phyloP scores from a whole-genome alignment of 2,797 vertebrate species.

The Varecia variegata region DNA sequence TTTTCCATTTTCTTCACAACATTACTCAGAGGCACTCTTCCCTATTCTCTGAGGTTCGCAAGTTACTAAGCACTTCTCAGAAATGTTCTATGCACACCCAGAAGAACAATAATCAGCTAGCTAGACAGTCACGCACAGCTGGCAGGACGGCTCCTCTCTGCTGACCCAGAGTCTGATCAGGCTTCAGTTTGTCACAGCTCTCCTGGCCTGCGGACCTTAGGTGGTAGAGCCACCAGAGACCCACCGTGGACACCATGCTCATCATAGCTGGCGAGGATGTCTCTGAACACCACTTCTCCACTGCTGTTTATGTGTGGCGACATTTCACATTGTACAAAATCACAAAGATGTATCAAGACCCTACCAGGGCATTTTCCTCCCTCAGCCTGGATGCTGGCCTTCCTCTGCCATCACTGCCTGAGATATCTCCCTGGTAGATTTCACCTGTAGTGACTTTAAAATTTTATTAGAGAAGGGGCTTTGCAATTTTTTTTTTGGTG shows the following conservation, averaged over 20 bases:
- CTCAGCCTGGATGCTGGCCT: no score
- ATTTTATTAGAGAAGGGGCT: not conserved
- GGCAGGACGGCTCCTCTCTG: not conserved
- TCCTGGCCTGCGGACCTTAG: not conserved
- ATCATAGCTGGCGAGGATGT: not conserved
- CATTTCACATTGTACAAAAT: not conserved
- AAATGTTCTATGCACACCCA: not conserved
- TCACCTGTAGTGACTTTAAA: not conserved
- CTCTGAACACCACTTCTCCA: not conserved
- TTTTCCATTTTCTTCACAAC: constrained; percentile 23
- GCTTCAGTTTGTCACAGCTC: not conserved
- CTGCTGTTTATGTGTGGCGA: not conserved
- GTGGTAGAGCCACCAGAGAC: not conserved
- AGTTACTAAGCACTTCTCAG: not conserved
- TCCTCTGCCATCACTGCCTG: not conserved
- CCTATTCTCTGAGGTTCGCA: not conserved
- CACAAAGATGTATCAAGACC: not conserved
- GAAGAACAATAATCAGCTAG: not conserved
- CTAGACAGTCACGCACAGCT: not conserved
- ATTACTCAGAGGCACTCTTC: not conserved
- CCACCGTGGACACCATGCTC: not conserved
- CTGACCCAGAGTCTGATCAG: not conserved
- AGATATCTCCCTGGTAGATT: not conserved
- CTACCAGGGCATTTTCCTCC: not conserved
- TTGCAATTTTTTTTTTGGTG: not conserved